Base-by-base conservation (phyloP, 2,797 vertebrate species). In the Chromobotia macracanthus region DNA sequence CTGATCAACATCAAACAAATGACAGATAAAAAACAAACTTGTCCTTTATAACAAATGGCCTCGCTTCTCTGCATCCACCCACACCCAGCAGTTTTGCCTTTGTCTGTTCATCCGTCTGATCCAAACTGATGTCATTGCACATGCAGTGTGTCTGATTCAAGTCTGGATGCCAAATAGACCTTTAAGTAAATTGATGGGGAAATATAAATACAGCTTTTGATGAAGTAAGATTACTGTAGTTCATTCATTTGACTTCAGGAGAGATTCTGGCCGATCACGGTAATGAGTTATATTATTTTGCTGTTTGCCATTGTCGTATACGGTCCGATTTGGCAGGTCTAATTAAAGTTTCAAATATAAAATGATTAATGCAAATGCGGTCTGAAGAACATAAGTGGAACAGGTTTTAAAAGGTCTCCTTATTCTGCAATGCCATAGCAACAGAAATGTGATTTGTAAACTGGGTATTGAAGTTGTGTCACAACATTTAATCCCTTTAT, bases 1-100 rank as follows among this genome's bases (percentile, higher is more conserved):
- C 69, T 55, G 75, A 84, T 77, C 68, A 58, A 81, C 85, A 85
- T 84, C 84, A 85, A 84, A 82, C 69, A 67, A 38, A 80, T 75
- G 64, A 77, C 25, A n/a, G 16, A 64, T 18, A 66, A 58, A 66
- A 28, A 46, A 79, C 73, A 63, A 82, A 60, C 19, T 23, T 48
- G 13, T 76, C 67, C 16, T 31, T 25, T 78, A 56, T 72, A 68
- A 81, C 67, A 67, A 72, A 73, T 58, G n/a, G 19, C 6, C 6
- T 69, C 58, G 55, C 53, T 72, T 81, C 44, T 71, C 28, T 38
- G 46, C 76, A 48, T 46, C 48, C 64, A 63, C 74, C 69, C 46
- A 68, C 58, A 15, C 53, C 60, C 61, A 18, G 21, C 21, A 69
- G 21, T 65, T 50, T 38, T 19, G 38, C 21, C 48, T 69, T 60